A percentile compares a stretch with the other conserved stretches of the same genome.
Evolutionary conservation across 2,113 vertebrate species (phyloP).

Genomic region (Phalacrocorax carbo): DNA sequence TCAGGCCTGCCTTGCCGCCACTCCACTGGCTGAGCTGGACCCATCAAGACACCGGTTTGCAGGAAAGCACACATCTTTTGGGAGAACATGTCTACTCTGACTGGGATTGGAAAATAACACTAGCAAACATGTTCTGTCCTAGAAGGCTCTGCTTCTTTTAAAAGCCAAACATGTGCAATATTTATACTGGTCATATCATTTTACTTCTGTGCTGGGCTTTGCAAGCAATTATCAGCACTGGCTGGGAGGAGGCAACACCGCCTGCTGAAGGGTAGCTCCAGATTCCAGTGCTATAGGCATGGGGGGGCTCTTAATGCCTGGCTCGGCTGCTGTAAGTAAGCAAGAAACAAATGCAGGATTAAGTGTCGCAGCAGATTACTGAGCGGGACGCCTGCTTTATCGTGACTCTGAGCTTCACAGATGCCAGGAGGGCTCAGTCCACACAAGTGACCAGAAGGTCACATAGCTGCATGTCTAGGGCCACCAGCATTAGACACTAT

Average conservation of each 20-base stretch:
- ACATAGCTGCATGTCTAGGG: constrained; percentile 9
- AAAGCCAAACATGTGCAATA: not conserved
- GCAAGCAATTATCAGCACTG: not conserved
- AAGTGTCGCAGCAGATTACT: constrained; percentile 23
- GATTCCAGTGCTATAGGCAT: not conserved
- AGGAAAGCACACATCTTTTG: not conserved
- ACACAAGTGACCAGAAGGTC: constrained; percentile 7
- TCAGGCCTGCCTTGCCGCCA: not conserved
- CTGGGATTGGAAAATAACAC: not conserved
- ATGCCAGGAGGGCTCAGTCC: not conserved
- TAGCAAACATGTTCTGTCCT: not conserved
- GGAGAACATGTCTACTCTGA: not conserved
- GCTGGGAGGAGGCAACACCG: not conserved
- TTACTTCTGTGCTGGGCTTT: not conserved
- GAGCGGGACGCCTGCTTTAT: not conserved
- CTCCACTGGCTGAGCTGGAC: not conserved
- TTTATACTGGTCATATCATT: not conserved
- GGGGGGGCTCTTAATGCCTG: not conserved
- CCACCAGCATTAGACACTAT: not conserved
- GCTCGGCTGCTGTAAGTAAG: constrained; percentile 22
- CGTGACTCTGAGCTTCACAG: not conserved
- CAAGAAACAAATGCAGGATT: constrained; percentile 55
- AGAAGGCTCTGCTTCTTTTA: not conserved
- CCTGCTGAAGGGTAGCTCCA: not conserved
- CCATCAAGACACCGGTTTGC: not conserved